Base-by-base conservation (phyloP, 2,113 vertebrate genomes). In the Lynx canadensis region DNA sequence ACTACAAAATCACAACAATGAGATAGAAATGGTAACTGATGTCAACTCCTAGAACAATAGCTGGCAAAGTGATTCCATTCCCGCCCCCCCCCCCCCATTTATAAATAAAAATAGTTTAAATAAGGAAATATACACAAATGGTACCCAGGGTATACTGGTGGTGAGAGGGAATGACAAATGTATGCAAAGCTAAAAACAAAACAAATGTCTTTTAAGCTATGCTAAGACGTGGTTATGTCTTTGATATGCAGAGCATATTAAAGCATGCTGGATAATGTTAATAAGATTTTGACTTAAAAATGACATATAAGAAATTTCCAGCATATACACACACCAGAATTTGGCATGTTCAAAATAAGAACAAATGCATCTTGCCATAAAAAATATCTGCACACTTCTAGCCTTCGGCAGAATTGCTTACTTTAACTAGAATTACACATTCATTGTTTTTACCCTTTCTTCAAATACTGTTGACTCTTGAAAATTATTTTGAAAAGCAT, bases 381-480 rank as follows among this genome's bases (percentile, higher is more conserved):
- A 98, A 97, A 98, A 97, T 97, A 98, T 97, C 98, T 98, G 96
- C 97, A 98, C 97, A 98, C 93, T 98, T 97, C 93, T 98, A 98
- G 95, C 97, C 95, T 96, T 98, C 97, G 96, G 97, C 96, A 98
- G 97, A 98, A 97, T 97, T 98, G 94, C 95, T 98, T 81, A 96
- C 96, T 97, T 98, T 95, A 96, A 98, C 71, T 96, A 98, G 94
- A 98, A 81, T 63, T 98, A 97, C 97, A 98, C 97, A 98, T 98
- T 98, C 98, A 97, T 98, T 97, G 93, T 97, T 98, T 98, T 98
- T 96, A 95, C 27, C 52, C 66, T 98, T 97, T 98, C 97, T 98
- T 98, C 96, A 98, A 98, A 98, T 98, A 98, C 98, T 98, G 96
- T 97, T 98, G 97, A 98, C 88, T 98, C 98, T 82, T 98, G 96